A percentile compares a stretch with the other conserved stretches of the same genome.
Evolutionary conservation across 2,888 invertebrate species (phyloP).

Genomic region (Tiliacea citrago): DNA sequence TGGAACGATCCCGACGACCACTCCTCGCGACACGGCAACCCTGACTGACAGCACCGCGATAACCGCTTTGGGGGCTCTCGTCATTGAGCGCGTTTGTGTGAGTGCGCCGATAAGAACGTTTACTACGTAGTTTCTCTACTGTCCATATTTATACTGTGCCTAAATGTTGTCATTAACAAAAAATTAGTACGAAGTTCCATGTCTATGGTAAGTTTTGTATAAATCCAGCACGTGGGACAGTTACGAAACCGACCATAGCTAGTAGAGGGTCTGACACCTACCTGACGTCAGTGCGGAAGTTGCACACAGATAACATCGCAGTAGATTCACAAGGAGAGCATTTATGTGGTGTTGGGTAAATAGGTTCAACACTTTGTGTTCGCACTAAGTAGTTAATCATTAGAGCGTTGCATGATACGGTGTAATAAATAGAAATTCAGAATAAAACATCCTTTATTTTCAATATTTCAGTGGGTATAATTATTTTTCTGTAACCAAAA

Average conservation of each 20-base stretch:
- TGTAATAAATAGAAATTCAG: background rate
- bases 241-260: constrained; percentile 56
- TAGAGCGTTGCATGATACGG: too few species aligned
- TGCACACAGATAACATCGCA: constrained; percentile 59
- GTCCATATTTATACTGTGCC: too few species aligned
- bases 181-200: background rate
- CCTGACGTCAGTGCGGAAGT: constrained; percentile 62
- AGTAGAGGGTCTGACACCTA: constrained; percentile 36
- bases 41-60: too few species aligned
- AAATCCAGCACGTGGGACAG: constrained; percentile 20
- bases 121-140: too few species aligned
- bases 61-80: too few species aligned
- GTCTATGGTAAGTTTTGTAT: constrained; percentile 8
- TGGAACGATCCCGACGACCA: too few species aligned
- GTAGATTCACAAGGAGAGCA: constrained; percentile 39
- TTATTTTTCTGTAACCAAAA: background rate
- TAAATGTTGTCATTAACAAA: too few species aligned
- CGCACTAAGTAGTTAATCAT: background rate
- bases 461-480: background rate
- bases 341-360: constrained; percentile 5
- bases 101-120: too few species aligned
- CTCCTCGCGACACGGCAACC: too few species aligned
- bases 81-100: too few species aligned
- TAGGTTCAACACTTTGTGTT: background rate
- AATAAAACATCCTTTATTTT: background rate